Conservation (phyloP, 2,113 vertebrate species). For the Urocitellus parryii region DNA sequence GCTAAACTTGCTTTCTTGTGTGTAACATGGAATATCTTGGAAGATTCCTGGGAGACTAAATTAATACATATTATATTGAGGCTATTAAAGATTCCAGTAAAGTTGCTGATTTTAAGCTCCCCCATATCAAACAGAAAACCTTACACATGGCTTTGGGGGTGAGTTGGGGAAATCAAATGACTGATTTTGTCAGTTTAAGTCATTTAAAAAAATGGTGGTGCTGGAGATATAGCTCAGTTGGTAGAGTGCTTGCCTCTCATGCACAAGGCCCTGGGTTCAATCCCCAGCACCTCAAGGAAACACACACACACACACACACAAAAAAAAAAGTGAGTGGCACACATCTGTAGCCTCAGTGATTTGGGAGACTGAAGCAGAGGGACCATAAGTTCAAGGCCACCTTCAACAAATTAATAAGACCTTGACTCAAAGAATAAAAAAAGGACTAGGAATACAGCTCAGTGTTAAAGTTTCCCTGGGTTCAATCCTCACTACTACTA, state of each 20-base stretch:
- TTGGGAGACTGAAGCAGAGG: no score
- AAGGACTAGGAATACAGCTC: no score
- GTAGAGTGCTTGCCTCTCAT: no score
- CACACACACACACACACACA: background rate
- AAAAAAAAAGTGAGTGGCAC: background rate
- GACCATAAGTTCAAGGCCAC: no score
- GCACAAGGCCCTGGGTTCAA: no score
- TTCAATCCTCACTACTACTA: no score
- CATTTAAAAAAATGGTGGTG: background rate
- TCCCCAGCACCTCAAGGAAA: no score
- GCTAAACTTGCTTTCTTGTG: background rate
- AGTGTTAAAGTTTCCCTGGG: no score
- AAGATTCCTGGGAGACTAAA: background rate
- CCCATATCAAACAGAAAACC: background rate
- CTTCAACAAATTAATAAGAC: no score
- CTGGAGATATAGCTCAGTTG: no score
- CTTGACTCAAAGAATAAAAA: no score
- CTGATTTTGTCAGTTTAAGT: slow-evolving; percentile 1
- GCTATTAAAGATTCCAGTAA: background rate
- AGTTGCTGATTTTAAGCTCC: background rate
- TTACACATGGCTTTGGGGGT: background rate
- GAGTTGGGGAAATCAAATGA: background rate
- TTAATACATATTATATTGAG: background rate
- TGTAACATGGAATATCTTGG: background rate
- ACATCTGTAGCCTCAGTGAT: no score